A percentile compares a stretch with the other conserved stretches of the same genome.
Conservation (phyloP, 1,140 invertebrate species). For the Drosophila murphyi region DNA sequence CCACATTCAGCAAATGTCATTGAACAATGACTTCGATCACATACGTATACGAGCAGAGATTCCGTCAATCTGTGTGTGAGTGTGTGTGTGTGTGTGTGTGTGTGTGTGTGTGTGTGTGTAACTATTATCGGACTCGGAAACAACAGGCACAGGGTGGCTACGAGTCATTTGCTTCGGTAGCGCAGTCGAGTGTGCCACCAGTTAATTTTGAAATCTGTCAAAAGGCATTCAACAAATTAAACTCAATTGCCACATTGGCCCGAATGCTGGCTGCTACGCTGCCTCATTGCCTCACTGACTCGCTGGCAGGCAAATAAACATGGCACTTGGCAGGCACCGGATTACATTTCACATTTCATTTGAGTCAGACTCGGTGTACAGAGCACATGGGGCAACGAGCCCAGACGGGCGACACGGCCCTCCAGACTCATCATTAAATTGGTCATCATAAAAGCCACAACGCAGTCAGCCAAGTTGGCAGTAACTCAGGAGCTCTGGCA, state of each 20-base stretch:
- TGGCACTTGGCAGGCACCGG: slow-evolving; percentile 67
- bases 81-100: neutral
- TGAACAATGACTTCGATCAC: slow-evolving; percentile 39
- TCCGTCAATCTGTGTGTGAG: neutral
- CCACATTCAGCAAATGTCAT: slow-evolving; percentile 40
- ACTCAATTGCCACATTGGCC: slow-evolving; percentile 71
- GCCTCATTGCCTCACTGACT: slow-evolving; percentile 1
- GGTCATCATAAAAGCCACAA: slow-evolving; percentile 57
- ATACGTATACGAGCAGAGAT: slow-evolving; percentile 14
- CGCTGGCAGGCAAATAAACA: slow-evolving; percentile 74
- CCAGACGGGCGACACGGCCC: slow-evolving; percentile 22
- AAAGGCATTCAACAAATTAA: slow-evolving; percentile 80
- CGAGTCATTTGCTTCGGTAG: slow-evolving; percentile 49
- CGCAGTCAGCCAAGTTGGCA: slow-evolving; percentile 30
- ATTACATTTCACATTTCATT: slow-evolving; percentile 82
- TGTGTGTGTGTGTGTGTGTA: neutral
- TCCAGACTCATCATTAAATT: slow-evolving; percentile 53
- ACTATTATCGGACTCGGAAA: slow-evolving; percentile 12
- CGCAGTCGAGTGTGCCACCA: slow-evolving; percentile 74
- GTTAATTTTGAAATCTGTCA: slow-evolving; percentile 82
- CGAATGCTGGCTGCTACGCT: slow-evolving; percentile 6
- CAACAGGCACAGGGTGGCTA: slow-evolving; percentile 4
- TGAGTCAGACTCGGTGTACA: slow-evolving; percentile 15
- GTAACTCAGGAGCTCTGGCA: slow-evolving; percentile 1
- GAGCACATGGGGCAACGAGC: slow-evolving; percentile 14